A percentile compares a stretch with the other conserved stretches of the same genome.
Conservation (phyloP, 2,797 vertebrate species). For the Enteromius fasciolatus region DNA sequence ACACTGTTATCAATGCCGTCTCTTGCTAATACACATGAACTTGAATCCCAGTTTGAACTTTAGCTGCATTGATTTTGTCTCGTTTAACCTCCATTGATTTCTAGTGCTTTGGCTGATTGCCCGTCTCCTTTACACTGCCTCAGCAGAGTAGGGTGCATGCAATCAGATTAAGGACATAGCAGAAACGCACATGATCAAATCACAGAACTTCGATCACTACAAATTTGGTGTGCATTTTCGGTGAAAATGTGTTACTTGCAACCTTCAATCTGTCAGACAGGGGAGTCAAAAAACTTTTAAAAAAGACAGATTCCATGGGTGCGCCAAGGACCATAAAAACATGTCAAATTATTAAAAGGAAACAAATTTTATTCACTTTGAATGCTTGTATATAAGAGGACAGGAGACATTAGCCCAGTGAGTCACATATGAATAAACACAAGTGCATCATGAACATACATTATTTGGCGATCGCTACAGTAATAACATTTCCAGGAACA, state of each 20-base stretch:
- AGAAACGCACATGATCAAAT: conserved; percentile 42
- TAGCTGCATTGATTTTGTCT: conserved; percentile 64
- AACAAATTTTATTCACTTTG: conserved; percentile 87
- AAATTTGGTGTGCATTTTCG: conserved; percentile 23
- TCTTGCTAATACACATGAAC: conserved; percentile 51
- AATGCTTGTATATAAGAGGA: conserved; percentile 76
- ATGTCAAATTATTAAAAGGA: conserved; percentile 59
- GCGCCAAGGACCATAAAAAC: conserved; percentile 32
- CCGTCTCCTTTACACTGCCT: conserved; percentile 73
- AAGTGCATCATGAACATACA: conserved; percentile 83
- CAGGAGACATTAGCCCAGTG: conserved; percentile 79
- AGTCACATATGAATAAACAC: conserved; percentile 84
- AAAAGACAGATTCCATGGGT: neutral
- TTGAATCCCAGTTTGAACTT: conserved; percentile 58
- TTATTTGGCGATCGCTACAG: conserved; percentile 87
- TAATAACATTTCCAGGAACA: conserved; percentile 83
- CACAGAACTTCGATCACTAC: conserved; percentile 8
- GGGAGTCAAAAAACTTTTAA: neutral
- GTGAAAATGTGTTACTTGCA: conserved; percentile 37
- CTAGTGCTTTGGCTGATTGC: conserved; percentile 84
- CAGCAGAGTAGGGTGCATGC: conserved; percentile 48
- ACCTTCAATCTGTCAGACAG: conserved; percentile 18
- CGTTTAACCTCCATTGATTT: conserved; percentile 90
- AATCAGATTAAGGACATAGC: conserved; percentile 48
- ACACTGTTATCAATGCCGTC: neutral